Percentiles rank a stretch among this genome's conserved stretches.
phyloP scores from a whole-genome alignment of 2,888 invertebrate species.

The Stegana nigrithorax region DNA sequence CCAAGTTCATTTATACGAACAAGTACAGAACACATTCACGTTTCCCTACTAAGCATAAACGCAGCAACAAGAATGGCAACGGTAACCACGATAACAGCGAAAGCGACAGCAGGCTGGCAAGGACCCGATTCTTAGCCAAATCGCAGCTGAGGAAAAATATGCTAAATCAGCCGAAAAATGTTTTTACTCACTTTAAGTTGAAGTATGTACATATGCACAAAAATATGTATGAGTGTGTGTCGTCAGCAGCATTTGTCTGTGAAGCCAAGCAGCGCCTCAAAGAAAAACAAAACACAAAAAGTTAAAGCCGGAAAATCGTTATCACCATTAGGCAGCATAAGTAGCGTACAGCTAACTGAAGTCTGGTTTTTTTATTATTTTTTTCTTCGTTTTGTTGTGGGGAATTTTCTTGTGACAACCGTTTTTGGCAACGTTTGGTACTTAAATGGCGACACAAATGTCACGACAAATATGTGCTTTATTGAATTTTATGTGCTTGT shows the following conservation, averaged over 20 bases:
- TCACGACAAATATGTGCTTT: slow-evolving; percentile 62
- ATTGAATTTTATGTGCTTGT: slow-evolving; percentile 58
- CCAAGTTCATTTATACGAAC: slow-evolving; percentile 20
- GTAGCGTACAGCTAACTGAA: too few species aligned
- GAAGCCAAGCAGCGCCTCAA: neutral
- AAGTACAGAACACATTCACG: slow-evolving; percentile 18
- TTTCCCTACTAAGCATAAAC: too few species aligned
- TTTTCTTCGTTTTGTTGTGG: slow-evolving; percentile 33
- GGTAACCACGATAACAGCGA: slow-evolving; percentile 41
- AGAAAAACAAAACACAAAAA: neutral
- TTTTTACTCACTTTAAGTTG: slow-evolving; percentile 51
- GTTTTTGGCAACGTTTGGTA: slow-evolving; percentile 48
- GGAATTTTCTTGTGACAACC: slow-evolving; percentile 51
- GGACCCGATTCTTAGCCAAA: slow-evolving; percentile 11
- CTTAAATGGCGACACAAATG: slow-evolving; percentile 56
- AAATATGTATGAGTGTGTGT: neutral
- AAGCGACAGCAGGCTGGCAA: slow-evolving; percentile 13
- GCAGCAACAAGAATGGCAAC: slow-evolving; percentile 22
- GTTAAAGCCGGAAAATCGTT: slow-evolving; percentile 16
- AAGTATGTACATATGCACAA: neutral
- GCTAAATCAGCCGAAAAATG: slow-evolving; percentile 57
- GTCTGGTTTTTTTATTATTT: slow-evolving; percentile 33
- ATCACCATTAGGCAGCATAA: slow-evolving; percentile 6
- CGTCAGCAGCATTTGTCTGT: neutral
- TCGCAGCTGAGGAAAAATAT: slow-evolving; percentile 40